These are phyloP conservation scores for Myanophis thanlyinensis DNA, from an alignment of 2,113 vertebrate species.

Conservation along the genomic window DNA sequence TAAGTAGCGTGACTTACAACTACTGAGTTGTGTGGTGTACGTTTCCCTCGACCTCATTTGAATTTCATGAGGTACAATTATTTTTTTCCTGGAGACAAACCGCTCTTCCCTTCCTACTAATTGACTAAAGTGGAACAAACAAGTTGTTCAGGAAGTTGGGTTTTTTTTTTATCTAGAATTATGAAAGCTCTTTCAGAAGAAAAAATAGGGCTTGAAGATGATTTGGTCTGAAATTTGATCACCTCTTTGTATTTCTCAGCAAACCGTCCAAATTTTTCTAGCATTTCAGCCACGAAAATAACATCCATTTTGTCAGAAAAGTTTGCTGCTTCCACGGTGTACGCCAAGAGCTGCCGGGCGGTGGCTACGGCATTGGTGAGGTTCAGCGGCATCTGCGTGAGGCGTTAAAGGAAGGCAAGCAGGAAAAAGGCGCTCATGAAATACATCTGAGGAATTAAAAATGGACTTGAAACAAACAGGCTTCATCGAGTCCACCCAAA, in stretches of 20 bases:
- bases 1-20: not conserved
- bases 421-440: not conserved
- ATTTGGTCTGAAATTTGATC: slow-evolving; percentile 43
- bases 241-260: slow-evolving; percentile 97
- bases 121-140: not conserved
- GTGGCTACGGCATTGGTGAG: slow-evolving; percentile 89
- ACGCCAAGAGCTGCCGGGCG: slow-evolving; percentile 88
- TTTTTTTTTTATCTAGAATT: not conserved
- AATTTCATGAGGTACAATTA: not conserved
- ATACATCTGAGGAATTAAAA: not conserved
- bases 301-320: slow-evolving; percentile 99
- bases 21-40: not conserved
- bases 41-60: not conserved
- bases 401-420: not conserved
- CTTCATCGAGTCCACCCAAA: not conserved
- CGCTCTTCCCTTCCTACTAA: not conserved
- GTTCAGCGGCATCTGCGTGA: slow-evolving; percentile 90
- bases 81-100: not conserved
- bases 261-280: slow-evolving; percentile 95
- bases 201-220: slow-evolving; percentile 8
- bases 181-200: slow-evolving; percentile 47
- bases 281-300: slow-evolving; percentile 98
- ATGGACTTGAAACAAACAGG: not conserved
- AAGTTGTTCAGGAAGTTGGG: not conserved
- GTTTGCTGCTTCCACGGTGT: slow-evolving; percentile 90